These are phyloP conservation scores for Rhinoraja longicauda DNA, from an alignment of 2,797 vertebrate species.

Conservation along the genomic window DNA sequence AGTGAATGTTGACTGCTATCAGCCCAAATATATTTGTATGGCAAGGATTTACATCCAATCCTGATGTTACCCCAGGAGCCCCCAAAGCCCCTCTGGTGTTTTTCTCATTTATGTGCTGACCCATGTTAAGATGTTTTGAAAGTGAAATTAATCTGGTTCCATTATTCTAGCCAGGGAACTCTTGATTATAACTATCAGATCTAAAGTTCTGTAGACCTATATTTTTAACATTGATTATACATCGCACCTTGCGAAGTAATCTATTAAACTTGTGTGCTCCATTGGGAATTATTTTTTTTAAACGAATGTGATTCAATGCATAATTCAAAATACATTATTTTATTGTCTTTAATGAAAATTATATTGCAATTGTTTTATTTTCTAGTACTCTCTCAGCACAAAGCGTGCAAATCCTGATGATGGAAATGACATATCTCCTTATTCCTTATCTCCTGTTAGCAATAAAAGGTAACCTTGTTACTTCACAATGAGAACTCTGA, in stretches of 20 bases:
- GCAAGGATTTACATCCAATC: too few species aligned
- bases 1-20: too few species aligned
- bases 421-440: slow-evolving; percentile 88
- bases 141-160: too few species aligned
- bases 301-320: background rate
- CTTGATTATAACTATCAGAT: background rate
- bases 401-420: slow-evolving; percentile 88
- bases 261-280: background rate
- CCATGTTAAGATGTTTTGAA: too few species aligned
- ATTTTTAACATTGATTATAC: background rate
- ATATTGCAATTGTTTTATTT: background rate
- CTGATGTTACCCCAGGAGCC: too few species aligned
- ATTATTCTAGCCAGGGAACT: too few species aligned
- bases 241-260: background rate
- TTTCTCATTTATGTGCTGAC: too few species aligned
- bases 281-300: background rate
- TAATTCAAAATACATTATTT: background rate
- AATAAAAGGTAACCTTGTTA: slow-evolving; percentile 81
- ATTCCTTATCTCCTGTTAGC: slow-evolving; percentile 93
- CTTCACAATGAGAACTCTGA: background rate
- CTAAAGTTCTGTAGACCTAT: background rate
- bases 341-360: background rate
- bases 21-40: too few species aligned
- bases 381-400: slow-evolving; percentile 85
- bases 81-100: too few species aligned